Conservation (phyloP, 30 jellyfish, hydroid and myxozoan genomes). For the Turritopsis dohrnii region DNA sequence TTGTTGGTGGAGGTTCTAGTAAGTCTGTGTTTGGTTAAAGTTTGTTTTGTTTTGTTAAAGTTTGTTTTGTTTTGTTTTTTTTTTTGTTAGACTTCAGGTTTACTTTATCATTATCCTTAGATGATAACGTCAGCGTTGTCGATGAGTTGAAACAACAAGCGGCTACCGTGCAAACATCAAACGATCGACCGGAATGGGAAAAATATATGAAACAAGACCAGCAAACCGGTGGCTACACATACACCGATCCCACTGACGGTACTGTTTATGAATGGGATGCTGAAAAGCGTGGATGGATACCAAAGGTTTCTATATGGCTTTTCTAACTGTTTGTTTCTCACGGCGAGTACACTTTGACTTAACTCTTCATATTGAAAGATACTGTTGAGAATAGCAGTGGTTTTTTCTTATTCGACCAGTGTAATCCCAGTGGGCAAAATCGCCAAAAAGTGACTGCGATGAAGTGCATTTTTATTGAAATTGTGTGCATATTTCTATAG, state of each 20-base stretch:
- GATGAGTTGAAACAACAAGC: slow-evolving; percentile 38
- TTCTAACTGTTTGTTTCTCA: neutral
- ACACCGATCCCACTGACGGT: slow-evolving; percentile 97
- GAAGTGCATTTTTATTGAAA: too few species aligned
- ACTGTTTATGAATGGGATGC: slow-evolving; percentile 98
- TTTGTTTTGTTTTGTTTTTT: too few species aligned
- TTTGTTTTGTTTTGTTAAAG: too few species aligned
- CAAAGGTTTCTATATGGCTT: slow-evolving; percentile 57
- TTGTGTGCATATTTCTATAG: too few species aligned
- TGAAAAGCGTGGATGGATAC: slow-evolving; percentile 98
- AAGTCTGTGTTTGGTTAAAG: too few species aligned
- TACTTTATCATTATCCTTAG: neutral
- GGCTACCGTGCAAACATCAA: neutral
- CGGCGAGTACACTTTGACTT: too few species aligned
- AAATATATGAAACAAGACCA: slow-evolving; percentile 23
- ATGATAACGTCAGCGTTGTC: neutral
- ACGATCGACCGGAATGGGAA: slow-evolving; percentile 35
- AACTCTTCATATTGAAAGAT: too few species aligned
- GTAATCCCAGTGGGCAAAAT: too few species aligned
- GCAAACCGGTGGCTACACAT: slow-evolving; percentile 43
- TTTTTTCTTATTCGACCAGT: too few species aligned
- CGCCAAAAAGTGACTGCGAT: too few species aligned
- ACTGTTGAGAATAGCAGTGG: too few species aligned
- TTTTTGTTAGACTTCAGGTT: too few species aligned
- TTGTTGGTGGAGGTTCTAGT: neutral